Evolutionary conservation across 2,797 vertebrate genomes (phyloP), one percentile per base, ranked within the genome.

Genomic region (Eutrigla gurnardus): DNA sequence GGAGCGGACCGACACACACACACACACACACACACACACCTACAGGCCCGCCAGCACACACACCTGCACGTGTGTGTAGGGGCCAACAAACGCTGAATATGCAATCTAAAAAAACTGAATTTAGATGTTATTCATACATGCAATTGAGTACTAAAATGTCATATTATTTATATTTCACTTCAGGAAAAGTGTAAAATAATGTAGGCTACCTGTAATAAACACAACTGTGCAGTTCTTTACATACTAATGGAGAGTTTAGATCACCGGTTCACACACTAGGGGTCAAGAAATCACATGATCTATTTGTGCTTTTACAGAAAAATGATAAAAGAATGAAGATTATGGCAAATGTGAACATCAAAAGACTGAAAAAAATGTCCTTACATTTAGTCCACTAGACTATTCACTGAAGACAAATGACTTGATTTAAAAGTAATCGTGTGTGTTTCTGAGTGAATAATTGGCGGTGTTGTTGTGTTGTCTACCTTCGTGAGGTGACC

Each of bases 1-100:
- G 83, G 80, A 87, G 75, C 53, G 76, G 81, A 86, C 76, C 60
- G 75, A 81, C 85, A 84, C 89, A 87, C 84, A 81, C 37, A 36
- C 81, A 65, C 82, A 81, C 4, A 74, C n/a, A 77, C 75, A 55
- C 70, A 40, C 83, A 45, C 54, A 18, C 74, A 14, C 78, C 32
- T 25, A 25, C 25, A 25, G 25, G 25, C 25, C 40, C 32, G 36
- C 47, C 73, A 55, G 75, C 71, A 45, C 86, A 86, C 65, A 46
- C 75, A 88, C 83, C 88, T 89, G 88, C 78, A 61, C 76, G 76
- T 72, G 61, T 72, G 61, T 65, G 70, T 55, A 73, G 35, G 49
- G 50, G 40, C 37, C 45, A 57, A 77, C 82, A 78, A 81, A 85
- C 84, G 86, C 70, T 47, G 67, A 60, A 2, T 25, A 25, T 25